Base-by-base conservation (phyloP, 2,888 invertebrate species). In the Hofmannophila pseudospretella region DNA sequence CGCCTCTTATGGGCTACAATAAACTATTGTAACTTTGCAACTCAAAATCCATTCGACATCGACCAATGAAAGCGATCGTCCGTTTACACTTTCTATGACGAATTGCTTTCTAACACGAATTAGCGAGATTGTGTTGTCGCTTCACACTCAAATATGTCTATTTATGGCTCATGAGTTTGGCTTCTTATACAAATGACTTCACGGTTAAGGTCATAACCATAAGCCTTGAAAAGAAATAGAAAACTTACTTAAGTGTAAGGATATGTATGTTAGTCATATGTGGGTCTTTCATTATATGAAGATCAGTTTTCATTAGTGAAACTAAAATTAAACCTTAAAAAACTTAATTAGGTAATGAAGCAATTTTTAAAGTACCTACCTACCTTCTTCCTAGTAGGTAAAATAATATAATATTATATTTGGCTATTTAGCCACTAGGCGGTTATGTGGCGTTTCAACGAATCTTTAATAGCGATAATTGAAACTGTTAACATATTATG, bases 31-130 rank as follows among this genome's bases (percentile, higher is more conserved):
- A 45, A 35, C 42, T 49, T 39, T 41, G 50, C 48, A 54, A 49
- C 23, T 43, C 36, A 52, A 55, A 63, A 55, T 55, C 47, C 56
- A 47, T 45, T 49, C 47, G 54, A 49, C 55, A 58, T 49, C 47
- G 54, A 49, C 55, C 58, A 67, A 62, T 52, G 71, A 77, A 77
- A 74, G 71, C 67, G 58, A 68, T 67, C 49, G 50, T 49, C 49
- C 58, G 63, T 72, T 71, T 61, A 58, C 65, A 74, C 75, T 79
- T 79, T 80, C 77, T 67, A 68, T 66, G 63, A 61, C 58, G 55
- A 64, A 75, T 68, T 65, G 67, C 76, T 80, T 77, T 77, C 73
- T 71, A 70, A 62, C 67, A 64, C 59, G 66, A 67, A 62, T 59
- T 60, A 59, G 61, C 54, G 50, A 64, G 58, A 67, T 50, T 58